Base-by-base conservation (phyloP, 2,888 invertebrate species). In the Nymphalis c-album region DNA sequence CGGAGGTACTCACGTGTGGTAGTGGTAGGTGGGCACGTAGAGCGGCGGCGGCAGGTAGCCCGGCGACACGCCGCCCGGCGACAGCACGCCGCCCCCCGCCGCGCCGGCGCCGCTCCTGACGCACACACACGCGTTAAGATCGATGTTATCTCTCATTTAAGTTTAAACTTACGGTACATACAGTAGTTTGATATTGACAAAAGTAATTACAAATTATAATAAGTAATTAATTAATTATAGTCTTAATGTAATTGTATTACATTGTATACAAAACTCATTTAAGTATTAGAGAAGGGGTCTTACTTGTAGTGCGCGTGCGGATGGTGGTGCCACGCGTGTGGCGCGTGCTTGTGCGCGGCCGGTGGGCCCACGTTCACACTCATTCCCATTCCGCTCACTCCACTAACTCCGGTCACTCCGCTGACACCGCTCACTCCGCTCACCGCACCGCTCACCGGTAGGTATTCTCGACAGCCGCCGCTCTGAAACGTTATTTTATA, bases 11-110 rank as follows among this genome's bases (percentile, higher is more conserved):
- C 70, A 92, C 92, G 91, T 90, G 71, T 93, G 92, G 69, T 93
- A 92, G 70, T 92, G 91, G 71, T 92, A 92, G 31, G 92, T 90
- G 77, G 92, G 92, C 74, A 92, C 92, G 76, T 93, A 93, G 1
- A 78, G 70, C 6, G 92, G 91, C 47, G 90, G 90, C 26, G 91
- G 86, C 65, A 92, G 78, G 70, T 92, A 92, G 0, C 89, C 89
- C 2, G 92, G 92, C 0, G 92, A 92, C 61, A 92, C 92, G 7
- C 92, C 92, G 2, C 84, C 90, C 31, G 92, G 92, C 0, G 92
- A 92, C 70, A 92, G 71, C 51, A 92, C 91, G 16, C 91, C 90
- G 26, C 91, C 92, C 64, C 88, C 87, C 50, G 84, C 81, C n/a
- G 62, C 67, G 46, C 88, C 7, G 89, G 91, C 71, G 53, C 67